These are phyloP conservation scores for Motacilla tschutschensis DNA, from an alignment of 2,113 vertebrate species.

Conservation along the genomic window DNA sequence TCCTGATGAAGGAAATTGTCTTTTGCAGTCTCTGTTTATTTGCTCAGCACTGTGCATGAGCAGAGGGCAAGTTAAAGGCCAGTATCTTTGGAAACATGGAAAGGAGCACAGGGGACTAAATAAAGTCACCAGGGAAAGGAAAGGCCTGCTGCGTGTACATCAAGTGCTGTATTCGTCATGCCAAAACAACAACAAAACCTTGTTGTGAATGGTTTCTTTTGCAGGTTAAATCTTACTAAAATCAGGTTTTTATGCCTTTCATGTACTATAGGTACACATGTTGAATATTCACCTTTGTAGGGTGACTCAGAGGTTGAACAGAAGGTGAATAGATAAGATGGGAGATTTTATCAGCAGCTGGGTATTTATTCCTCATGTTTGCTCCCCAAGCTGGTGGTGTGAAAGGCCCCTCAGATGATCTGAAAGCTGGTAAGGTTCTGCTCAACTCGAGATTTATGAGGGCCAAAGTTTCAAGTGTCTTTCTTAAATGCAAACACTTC, in stretches of 20 bases:
- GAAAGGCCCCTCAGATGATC: background rate
- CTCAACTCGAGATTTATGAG: background rate
- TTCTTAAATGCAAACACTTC: background rate
- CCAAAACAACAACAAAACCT: background rate
- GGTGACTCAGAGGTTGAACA: background rate
- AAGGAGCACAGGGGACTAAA: background rate
- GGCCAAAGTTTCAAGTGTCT: background rate
- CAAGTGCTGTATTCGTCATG: background rate
- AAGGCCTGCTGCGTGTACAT: background rate
- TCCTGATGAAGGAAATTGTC: background rate
- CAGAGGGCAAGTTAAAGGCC: background rate
- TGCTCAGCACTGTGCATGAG: background rate
- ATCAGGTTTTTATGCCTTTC: background rate
- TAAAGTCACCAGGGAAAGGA: background rate
- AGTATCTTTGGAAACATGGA: background rate
- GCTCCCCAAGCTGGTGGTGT: rapidly evolving
- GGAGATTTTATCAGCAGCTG: background rate
- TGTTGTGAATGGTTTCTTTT: background rate
- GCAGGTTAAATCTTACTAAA: background rate
- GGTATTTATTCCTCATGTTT: background rate
- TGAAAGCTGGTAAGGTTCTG: background rate
- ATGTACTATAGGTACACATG: background rate
- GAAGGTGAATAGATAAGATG: background rate
- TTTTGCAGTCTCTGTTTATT: slow-evolving; percentile 16
- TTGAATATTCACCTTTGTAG: background rate